Evolutionary conservation across 2,888 invertebrate species (phyloP).

Genomic region (Apamea sordens): DNA sequence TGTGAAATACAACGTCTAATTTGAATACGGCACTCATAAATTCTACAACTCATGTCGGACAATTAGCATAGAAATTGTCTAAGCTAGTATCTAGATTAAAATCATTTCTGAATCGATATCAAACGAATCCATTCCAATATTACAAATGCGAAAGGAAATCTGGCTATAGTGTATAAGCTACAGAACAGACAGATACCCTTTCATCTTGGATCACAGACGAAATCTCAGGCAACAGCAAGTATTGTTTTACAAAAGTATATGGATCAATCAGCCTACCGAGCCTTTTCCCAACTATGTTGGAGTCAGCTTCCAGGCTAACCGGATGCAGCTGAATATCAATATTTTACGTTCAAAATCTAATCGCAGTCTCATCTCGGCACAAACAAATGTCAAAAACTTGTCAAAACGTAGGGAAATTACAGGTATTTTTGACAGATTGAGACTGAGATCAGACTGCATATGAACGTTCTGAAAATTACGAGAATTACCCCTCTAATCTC

Average conservation of each 20-base stretch:
- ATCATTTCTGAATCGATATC: background rate
- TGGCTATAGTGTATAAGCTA: too few species aligned
- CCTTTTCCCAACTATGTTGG: background rate
- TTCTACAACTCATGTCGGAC: background rate
- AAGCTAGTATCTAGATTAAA: background rate
- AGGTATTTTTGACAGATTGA: too few species aligned
- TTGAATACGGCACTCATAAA: background rate
- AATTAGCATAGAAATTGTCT: slow-evolving; percentile 12
- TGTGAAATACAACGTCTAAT: background rate
- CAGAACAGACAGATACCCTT: too few species aligned
- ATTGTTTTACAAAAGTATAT: background rate
- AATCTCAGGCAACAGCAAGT: background rate
- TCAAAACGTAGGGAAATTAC: too few species aligned
- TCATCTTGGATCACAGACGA: background rate
- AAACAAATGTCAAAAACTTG: too few species aligned
- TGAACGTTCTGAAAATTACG: too few species aligned
- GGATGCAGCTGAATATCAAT: background rate
- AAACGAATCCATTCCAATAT: background rate
- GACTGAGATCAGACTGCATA: too few species aligned
- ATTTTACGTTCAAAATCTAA: too few species aligned
- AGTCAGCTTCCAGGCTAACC: background rate
- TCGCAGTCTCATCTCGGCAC: too few species aligned
- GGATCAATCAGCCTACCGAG: background rate
- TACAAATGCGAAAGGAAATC: background rate
- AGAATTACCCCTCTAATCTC: too few species aligned